phyloP scores from a whole-genome alignment of 1,140 invertebrate genomes.

The Vollenhovia emeryi region DNA sequence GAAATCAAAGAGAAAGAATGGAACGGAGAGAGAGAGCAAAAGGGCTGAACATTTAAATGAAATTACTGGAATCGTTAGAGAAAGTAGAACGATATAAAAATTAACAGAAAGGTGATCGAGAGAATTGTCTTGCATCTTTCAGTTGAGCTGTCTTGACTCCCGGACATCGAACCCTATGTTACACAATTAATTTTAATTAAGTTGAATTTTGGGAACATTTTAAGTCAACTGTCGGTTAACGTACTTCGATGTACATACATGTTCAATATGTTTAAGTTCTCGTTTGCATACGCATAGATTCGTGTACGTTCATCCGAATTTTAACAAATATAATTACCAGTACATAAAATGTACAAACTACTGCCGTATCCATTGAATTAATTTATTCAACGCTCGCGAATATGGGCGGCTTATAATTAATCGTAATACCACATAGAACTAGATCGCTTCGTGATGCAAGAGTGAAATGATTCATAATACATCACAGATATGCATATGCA shows the following conservation, averaged over 20 bases:
- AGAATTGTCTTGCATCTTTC: neutral
- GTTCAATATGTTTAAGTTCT: conserved; percentile 5
- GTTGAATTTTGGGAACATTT: neutral
- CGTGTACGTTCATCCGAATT: neutral
- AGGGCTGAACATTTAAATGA: neutral
- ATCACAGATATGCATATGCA: neutral
- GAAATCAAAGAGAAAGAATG: neutral
- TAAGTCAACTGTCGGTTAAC: neutral
- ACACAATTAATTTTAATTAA: conserved; percentile 21
- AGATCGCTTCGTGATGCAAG: neutral
- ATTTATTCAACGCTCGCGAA: neutral
- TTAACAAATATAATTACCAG: conserved; percentile 20
- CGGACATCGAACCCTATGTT: neutral
- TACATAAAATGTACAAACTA: neutral
- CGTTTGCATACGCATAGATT: neutral
- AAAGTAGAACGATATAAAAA: neutral
- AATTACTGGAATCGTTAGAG: neutral
- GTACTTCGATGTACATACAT: neutral
- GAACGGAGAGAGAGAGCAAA: neutral
- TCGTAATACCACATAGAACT: neutral
- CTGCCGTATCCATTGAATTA: neutral
- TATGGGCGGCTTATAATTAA: neutral
- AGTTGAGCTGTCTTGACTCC: neutral
- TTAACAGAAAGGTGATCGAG: neutral
- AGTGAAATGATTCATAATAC: conserved; percentile 22